Evolutionary conservation across 2,797 vertebrate genomes (phyloP).

Genomic region (Peromyscus melanophrys): DNA sequence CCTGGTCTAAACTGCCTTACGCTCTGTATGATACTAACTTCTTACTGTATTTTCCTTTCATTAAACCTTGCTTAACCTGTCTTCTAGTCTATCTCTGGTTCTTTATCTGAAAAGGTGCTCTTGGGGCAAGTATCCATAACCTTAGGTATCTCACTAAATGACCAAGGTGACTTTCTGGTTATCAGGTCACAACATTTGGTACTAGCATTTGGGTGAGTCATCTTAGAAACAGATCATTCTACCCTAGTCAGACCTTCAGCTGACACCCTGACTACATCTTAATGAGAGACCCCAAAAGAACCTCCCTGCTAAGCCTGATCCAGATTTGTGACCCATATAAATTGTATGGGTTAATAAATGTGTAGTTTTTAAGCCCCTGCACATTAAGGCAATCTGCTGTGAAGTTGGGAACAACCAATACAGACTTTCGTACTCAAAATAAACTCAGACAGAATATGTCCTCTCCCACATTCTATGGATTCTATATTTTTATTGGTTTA

Average conservation of each 20-base stretch:
- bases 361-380: neutral
- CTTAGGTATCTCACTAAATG: neutral
- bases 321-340: slow-evolving; percentile 23
- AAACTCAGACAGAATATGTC: neutral
- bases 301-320: neutral
- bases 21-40: neutral
- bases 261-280: neutral
- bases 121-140: neutral
- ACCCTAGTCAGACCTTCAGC: neutral
- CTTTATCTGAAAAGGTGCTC: neutral
- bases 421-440: neutral
- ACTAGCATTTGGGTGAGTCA: neutral
- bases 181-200: neutral
- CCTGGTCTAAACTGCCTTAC: neutral
- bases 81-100: neutral
- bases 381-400: slow-evolving; percentile 27
- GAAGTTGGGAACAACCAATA: neutral
- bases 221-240: neutral
- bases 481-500: neutral
- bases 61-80: neutral
- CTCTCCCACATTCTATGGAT: neutral
- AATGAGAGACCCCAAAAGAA: neutral
- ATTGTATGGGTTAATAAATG: neutral
- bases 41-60: neutral
- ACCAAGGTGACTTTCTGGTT: neutral